Conservation (phyloP, 2,888 invertebrate genomes). For the Merodon equestris region DNA sequence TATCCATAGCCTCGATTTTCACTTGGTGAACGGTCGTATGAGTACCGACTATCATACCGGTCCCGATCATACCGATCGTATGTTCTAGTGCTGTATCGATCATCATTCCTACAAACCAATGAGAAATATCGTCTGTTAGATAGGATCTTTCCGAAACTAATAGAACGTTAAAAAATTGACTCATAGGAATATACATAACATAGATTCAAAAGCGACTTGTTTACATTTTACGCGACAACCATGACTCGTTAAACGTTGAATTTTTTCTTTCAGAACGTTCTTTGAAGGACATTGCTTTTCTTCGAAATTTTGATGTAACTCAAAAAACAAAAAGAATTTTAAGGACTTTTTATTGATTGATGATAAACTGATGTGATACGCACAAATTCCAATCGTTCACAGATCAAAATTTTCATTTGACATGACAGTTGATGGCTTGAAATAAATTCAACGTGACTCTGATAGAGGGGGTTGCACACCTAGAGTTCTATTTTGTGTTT, state of each 20-base stretch:
- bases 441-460: not conserved
- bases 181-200: not conserved
- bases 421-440: conserved; percentile 15
- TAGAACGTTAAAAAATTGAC: not conserved
- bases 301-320: conserved; percentile 16
- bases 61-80: conserved; percentile 73
- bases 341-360: conserved; percentile 1
- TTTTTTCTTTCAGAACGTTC: conserved; percentile 18
- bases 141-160: not conserved
- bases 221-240: conserved; percentile 42
- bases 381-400: conserved; percentile 33
- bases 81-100: conserved; percentile 72
- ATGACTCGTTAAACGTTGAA: conserved; percentile 20
- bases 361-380: conserved; percentile 20
- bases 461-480: not conserved
- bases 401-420: conserved; percentile 19
- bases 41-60: conserved; percentile 70
- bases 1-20: conserved; percentile 75
- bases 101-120: conserved; percentile 71
- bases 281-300: conserved; percentile 12
- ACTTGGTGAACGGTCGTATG: conserved; percentile 70
- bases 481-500: conserved; percentile 4
- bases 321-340: conserved; percentile 6
- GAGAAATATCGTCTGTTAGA: not conserved
- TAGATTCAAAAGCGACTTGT: conserved; percentile 13